Evolutionary conservation across 2,888 invertebrate genomes (phyloP), one percentile per base, ranked within the genome.

Genomic region (Tenthredo scrophulariae): DNA sequence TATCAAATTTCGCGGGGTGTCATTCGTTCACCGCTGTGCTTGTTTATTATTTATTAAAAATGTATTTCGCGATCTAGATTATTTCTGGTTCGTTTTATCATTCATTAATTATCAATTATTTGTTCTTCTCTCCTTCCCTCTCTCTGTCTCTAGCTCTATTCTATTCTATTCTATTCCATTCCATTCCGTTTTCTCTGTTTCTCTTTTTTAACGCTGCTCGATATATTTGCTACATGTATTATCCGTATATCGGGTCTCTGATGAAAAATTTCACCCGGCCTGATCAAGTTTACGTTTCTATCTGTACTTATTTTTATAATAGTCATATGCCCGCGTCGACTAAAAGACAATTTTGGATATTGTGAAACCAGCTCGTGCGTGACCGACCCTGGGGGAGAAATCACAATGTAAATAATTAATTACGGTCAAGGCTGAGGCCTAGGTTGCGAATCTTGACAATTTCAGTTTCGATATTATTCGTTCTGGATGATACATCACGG

Each of bases 41-140:
- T 26, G 67, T 33, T 54, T 33, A 67, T 67, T 67, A 67, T 67
- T 67, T 67, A 67, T 67, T 67, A 67, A 67, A 67, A 67, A 33
- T 33, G 67, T 33, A 67, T 33, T 67, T 67, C 33, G 29, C 33
- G 67, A 67, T 18, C 67, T 26, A 67, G 29, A 33, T 67, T 67
- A 18, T 67, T 67, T 18, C 15, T 18, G 18, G 67, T 67, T 33
- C 33, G 33, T 33, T 67, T 67, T 33, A 67, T 33, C 33, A 67
- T 67, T 33, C 29, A 67, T 67, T 18, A 67, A 29, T 67, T 67
- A 33, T 33, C 18, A 26, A 26, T 62, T 62, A 26, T 62, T 62
- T 26, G 18, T 67, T 6, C 29, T 29, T 67, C 10, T 67, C 33
- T 26, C 29, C 15, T 7, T 33, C 26, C 10, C 26, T 4, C 1